phyloP scores from a whole-genome alignment of 2,797 vertebrate genomes.

The Furcifer pardalis region DNA sequence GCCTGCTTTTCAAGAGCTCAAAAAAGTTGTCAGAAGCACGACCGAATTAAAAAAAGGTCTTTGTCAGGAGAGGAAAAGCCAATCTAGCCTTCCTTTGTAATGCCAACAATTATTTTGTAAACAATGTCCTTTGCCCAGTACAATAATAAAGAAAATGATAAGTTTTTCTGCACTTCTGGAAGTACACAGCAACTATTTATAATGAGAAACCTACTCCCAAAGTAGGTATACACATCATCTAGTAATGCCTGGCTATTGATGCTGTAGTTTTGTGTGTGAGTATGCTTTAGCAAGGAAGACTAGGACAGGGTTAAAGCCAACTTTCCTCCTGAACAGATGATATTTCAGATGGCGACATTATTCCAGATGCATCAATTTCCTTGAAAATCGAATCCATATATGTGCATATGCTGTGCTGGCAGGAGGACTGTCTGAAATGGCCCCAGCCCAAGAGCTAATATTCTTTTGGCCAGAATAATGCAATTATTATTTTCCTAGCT shows the following conservation, averaged over 20 bases:
- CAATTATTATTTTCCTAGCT: conserved; percentile 99
- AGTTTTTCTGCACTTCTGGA: conserved; percentile 22
- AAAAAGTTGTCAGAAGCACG: neutral
- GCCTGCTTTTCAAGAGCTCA: neutral
- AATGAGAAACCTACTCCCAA: conserved; percentile 33
- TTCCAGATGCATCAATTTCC: conserved; percentile 95
- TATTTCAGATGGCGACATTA: conserved; percentile 87
- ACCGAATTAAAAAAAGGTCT: no score
- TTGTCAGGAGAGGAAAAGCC: neutral
- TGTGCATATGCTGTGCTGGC: conserved; percentile 94
- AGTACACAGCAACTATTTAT: conserved; percentile 6
- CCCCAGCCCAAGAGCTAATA: conserved; percentile 91
- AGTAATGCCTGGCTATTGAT: conserved; percentile 39
- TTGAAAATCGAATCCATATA: conserved; percentile 88
- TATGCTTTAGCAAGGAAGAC: conserved; percentile 71
- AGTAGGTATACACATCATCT: conserved; percentile 32
- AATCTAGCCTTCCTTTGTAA: neutral
- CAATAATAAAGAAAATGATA: neutral
- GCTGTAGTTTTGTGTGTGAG: conserved; percentile 53
- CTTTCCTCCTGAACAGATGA: conserved; percentile 85
- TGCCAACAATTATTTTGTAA: conserved; percentile 26
- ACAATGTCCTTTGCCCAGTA: conserved; percentile 30
- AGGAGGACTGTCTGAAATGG: conserved; percentile 87
- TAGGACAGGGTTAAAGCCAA: conserved; percentile 82
- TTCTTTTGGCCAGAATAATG: conserved; percentile 93